Evolutionary conservation across 1,140 invertebrate genomes (phyloP).

Genomic region (Steinernema feltiae): DNA sequence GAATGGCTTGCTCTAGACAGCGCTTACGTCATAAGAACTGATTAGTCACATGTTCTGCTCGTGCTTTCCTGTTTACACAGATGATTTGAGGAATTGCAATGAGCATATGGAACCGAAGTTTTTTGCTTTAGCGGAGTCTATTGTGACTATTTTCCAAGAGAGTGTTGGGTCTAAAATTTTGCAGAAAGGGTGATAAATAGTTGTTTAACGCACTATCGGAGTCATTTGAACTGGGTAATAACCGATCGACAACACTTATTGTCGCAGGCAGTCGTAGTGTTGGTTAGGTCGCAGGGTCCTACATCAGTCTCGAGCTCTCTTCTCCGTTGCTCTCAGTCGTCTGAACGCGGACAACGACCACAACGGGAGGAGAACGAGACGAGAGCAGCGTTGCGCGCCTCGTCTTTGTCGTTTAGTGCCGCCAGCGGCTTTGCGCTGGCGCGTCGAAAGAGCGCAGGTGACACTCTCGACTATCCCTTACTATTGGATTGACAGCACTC

Average conservation of each 20-base stretch:
- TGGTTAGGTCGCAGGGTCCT: too few species aligned
- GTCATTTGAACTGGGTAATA: not conserved
- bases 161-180: too few species aligned
- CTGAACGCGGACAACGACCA: not conserved
- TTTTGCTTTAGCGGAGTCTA: too few species aligned
- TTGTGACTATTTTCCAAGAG: too few species aligned
- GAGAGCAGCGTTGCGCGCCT: not conserved
- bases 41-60: not conserved
- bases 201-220: slow-evolving; percentile 3
- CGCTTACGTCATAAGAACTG: not conserved
- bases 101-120: too few species aligned
- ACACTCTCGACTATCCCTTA: too few species aligned
- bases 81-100: too few species aligned
- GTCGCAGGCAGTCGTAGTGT: not conserved
- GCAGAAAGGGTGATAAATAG: not conserved
- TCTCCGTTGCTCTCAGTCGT: not conserved
- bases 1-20: not conserved
- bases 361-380: not conserved
- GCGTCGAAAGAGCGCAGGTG: too few species aligned
- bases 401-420: not conserved
- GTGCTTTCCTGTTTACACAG: not conserved
- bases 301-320: not conserved
- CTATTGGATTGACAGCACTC: not conserved
- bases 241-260: not conserved
- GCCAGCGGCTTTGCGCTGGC: not conserved